Conservation (phyloP, 2,888 invertebrate genomes). For the Cheilosia grossa region DNA sequence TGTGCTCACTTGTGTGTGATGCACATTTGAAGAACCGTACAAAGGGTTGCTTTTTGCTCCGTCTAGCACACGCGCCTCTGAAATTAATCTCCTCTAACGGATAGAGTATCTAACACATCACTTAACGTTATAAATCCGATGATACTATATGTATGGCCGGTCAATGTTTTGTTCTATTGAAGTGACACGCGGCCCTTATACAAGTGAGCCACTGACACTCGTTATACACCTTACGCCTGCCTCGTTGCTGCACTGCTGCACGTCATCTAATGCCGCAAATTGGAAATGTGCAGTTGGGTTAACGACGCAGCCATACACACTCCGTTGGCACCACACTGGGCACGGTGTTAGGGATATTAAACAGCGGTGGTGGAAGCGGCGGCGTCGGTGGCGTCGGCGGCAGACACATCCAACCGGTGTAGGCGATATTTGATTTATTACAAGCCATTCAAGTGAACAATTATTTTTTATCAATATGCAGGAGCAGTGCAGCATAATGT, state of each 20-base stretch:
- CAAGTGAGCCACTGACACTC: constrained; percentile 69
- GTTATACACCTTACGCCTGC: constrained; percentile 22
- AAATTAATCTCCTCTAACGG: constrained; percentile 39
- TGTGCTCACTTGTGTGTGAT: not conserved
- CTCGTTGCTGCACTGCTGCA: constrained; percentile 15
- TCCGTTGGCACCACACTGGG: constrained; percentile 25
- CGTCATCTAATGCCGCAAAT: constrained; percentile 67
- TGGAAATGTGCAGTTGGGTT: constrained; percentile 63
- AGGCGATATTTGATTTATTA: constrained; percentile 75
- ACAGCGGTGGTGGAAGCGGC: constrained; percentile 32
- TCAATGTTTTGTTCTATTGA: constrained; percentile 61
- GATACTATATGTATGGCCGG: constrained; percentile 18
- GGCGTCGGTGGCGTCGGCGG: constrained; percentile 20
- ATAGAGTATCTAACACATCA: constrained; percentile 49
- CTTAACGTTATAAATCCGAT: constrained; percentile 58
- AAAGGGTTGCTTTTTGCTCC: not conserved
- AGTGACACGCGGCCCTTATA: constrained; percentile 73
- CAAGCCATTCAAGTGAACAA: constrained; percentile 68
- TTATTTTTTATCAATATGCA: constrained; percentile 63
- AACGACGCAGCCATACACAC: constrained; percentile 56
- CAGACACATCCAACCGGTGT: constrained; percentile 54
- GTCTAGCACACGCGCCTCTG: constrained; percentile 2
- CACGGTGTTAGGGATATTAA: constrained; percentile 56
- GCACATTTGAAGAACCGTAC: not conserved
- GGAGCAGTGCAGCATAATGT: constrained; percentile 48